Percentiles rank a stretch among this genome's conserved stretches.
Conservation (phyloP, 2,888 invertebrate genomes). For the Perithous albicinctus region DNA sequence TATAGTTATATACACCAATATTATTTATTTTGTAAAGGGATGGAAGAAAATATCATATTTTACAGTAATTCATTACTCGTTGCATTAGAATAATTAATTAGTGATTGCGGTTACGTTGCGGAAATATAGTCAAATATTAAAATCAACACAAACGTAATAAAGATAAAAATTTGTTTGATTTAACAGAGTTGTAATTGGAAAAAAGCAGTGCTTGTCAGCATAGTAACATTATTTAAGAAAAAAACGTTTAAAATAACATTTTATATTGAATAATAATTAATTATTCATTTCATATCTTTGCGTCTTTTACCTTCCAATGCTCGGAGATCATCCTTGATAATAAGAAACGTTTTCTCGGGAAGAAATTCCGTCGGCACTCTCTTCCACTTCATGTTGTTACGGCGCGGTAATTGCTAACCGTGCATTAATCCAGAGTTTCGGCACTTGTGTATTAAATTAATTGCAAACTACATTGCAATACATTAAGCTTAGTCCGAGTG, state of each 20-base stretch:
- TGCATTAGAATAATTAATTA: too few species aligned
- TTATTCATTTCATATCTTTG: neutral
- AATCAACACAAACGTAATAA: too few species aligned
- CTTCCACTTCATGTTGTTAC: constrained; percentile 78
- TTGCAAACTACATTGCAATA: constrained; percentile 5
- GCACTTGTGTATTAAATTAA: neutral
- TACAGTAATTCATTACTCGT: too few species aligned
- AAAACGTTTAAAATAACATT: neutral
- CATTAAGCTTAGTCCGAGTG: constrained; percentile 8
- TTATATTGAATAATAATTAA: neutral
- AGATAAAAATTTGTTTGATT: too few species aligned
- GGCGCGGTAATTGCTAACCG: neutral
- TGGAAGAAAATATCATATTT: too few species aligned
- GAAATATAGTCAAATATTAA: too few species aligned
- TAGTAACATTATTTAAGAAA: too few species aligned
- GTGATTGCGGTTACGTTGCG: too few species aligned
- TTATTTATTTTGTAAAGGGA: too few species aligned
- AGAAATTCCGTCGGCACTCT: constrained; percentile 74
- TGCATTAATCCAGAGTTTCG: neutral
- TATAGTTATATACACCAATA: too few species aligned
- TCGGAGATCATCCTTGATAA: constrained; percentile 76
- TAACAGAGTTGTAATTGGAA: too few species aligned
- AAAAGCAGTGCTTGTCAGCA: too few species aligned
- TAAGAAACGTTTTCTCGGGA: constrained; percentile 80
- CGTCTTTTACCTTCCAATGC: constrained; percentile 64